Evolutionary conservation across 2,113 vertebrate species (phyloP).

Genomic region (Muntiacus reevesi): DNA sequence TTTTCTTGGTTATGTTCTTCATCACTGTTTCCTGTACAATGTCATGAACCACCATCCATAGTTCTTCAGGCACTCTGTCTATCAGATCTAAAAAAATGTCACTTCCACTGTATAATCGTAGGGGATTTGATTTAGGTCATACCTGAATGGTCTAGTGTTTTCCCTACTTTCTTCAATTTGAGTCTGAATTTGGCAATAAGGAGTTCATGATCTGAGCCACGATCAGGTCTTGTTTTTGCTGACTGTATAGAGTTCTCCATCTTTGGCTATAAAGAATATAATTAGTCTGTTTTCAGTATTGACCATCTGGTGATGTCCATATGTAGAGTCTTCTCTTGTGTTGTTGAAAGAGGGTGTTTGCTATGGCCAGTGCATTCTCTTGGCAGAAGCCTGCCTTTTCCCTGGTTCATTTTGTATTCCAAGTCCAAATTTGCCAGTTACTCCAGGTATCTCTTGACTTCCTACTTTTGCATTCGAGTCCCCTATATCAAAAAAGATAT

Average conservation of each 20-base stretch:
- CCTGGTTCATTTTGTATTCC: background rate
- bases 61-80: background rate
- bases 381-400: background rate
- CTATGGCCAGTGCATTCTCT: background rate
- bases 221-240: background rate
- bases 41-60: background rate
- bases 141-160: background rate
- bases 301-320: background rate
- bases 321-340: background rate
- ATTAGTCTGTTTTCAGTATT: background rate
- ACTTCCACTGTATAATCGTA: background rate
- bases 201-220: background rate
- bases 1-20: background rate
- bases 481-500: background rate
- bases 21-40: background rate
- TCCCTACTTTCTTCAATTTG: background rate
- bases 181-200: background rate
- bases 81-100: background rate
- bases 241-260: background rate
- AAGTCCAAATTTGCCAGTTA: background rate
- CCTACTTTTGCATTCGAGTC: background rate
- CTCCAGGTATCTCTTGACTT: background rate
- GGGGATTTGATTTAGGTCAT: background rate
- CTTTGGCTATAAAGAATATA: background rate
- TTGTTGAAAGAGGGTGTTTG: background rate